Evolutionary conservation across 1,140 invertebrate genomes (phyloP), one percentile per base, ranked within the genome.

Genomic region (Eurosta solidaginis): DNA sequence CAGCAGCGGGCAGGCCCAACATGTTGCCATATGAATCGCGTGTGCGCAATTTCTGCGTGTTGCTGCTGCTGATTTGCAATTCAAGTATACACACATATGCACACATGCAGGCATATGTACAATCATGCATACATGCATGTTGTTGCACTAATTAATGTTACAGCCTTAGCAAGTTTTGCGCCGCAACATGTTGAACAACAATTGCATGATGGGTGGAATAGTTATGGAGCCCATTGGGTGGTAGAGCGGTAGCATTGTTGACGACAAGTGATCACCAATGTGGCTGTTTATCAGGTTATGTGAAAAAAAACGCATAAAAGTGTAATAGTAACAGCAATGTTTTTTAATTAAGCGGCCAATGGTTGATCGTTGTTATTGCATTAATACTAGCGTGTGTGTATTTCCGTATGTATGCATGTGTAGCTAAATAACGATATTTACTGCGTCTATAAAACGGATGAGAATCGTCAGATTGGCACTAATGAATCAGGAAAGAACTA

Each of bases 131-230:
- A n/a, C n/a, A n/a, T 29, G 54, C 27, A 25, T 14, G 54, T 68
- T 68, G 59, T 68, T 68, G 33, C 29, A 68, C 59, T 68, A 68
- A 68, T 68, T 68, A 68, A 68, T 68, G 59, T 40, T 68, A 68
- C 59, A 68, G 59, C 27, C 59, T 10, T 10, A 36, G 54, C 59
- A 68, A 40, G 59, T 68, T 68, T 68, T n/a, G n/a, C n/a, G n/a
- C n/a, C 29, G 59, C 59, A 68, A 42, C 59, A 68, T 68, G 29
- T 68, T 33, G n/a, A 68, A 33, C 59, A 68, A 40, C 59, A 42
- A 68, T 40, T 20, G 59, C 59, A n/a, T 68, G 33, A 42, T 68
- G 17, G 59, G 36, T 68, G 59, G 59, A 68, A 68, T 22, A n/a
- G n/a, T 22, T 40, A n/a, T 42, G 1, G 36, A 33, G 27, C 54